These are phyloP conservation scores for Uloborus plumipes DNA, from an alignment of 2,888 invertebrate species.

Conservation along the genomic window DNA sequence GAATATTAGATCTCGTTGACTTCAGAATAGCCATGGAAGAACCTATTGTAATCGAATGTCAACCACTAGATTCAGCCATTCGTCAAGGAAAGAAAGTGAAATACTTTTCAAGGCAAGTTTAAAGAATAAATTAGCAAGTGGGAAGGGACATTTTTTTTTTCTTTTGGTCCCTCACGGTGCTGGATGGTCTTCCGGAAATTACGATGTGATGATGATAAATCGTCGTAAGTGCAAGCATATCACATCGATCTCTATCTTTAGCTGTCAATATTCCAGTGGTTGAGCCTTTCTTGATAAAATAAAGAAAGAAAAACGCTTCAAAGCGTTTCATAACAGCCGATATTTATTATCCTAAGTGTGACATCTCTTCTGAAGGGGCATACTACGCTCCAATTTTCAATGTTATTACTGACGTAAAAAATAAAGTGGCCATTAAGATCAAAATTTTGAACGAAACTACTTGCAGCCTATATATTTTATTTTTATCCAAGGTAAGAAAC, in stretches of 20 bases:
- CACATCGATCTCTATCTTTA: constrained; percentile 23
- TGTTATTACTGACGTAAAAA: too few relatives aligned
- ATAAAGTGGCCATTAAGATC: too few relatives aligned
- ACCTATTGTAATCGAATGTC: constrained; percentile 24
- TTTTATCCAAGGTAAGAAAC: too few relatives aligned
- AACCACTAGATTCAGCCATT: constrained; percentile 20
- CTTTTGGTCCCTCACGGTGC: constrained; percentile 8
- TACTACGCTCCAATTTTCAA: too few relatives aligned
- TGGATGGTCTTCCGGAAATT: constrained; percentile 12
- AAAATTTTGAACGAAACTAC: too few relatives aligned
- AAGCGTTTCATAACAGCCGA: too few relatives aligned
- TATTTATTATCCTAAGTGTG: too few relatives aligned
- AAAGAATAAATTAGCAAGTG: constrained; percentile 28
- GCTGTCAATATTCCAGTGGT: constrained; percentile 31
- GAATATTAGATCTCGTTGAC: constrained; percentile 33
- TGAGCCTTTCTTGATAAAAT: constrained; percentile 19
- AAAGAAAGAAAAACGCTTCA: not conserved
- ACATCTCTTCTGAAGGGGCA: too few relatives aligned
- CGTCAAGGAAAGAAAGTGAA: constrained; percentile 15
- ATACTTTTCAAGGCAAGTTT: constrained; percentile 7
- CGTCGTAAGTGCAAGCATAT: constrained; percentile 19
- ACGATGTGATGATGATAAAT: constrained; percentile 30
- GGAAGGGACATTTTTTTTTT: constrained; percentile 13
- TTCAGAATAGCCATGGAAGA: not conserved
- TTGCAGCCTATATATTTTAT: too few relatives aligned